Conservation (phyloP, 1,140 invertebrate genomes). For the Magallana ariakensis region DNA sequence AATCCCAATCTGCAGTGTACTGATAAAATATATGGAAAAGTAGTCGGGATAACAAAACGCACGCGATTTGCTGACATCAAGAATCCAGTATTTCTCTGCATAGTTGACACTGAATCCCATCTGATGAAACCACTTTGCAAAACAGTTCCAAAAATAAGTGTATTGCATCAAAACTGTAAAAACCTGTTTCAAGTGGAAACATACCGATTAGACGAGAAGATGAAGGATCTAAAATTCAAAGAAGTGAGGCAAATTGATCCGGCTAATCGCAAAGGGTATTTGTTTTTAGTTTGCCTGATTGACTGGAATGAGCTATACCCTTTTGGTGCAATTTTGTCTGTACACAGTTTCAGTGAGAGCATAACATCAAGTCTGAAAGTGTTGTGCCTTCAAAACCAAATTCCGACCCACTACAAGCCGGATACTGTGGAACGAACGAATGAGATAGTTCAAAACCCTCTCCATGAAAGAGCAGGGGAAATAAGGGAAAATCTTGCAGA, state of each 20-base stretch:
- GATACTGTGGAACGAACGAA: constrained; percentile 43
- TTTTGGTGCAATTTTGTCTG: constrained; percentile 49
- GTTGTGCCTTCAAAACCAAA: constrained; percentile 36
- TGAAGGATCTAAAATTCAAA: constrained; percentile 37
- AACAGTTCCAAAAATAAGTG: constrained; percentile 68
- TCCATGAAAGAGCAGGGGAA: neutral
- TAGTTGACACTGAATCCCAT: constrained; percentile 61
- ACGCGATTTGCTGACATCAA: constrained; percentile 45
- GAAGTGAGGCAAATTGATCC: constrained; percentile 7
- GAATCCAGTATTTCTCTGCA: constrained; percentile 67
- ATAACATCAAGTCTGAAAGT: constrained; percentile 37
- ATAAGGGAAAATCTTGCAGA: constrained; percentile 82
- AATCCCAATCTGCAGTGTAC: neutral
- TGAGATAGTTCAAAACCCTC: constrained; percentile 26
- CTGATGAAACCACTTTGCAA: constrained; percentile 70
- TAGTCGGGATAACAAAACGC: constrained; percentile 64
- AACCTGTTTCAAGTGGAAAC: constrained; percentile 59
- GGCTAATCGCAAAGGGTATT: constrained; percentile 12
- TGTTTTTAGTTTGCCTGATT: constrained; percentile 50
- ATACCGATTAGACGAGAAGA: constrained; percentile 46
- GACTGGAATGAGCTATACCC: constrained; percentile 52
- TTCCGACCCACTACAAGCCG: constrained; percentile 42
- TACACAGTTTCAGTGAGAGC: constrained; percentile 34
- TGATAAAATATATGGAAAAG: constrained; percentile 60
- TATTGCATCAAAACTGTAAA: constrained; percentile 49